Conservation (phyloP, 2,113 vertebrate genomes). For the Amphilophus citrinellus region DNA sequence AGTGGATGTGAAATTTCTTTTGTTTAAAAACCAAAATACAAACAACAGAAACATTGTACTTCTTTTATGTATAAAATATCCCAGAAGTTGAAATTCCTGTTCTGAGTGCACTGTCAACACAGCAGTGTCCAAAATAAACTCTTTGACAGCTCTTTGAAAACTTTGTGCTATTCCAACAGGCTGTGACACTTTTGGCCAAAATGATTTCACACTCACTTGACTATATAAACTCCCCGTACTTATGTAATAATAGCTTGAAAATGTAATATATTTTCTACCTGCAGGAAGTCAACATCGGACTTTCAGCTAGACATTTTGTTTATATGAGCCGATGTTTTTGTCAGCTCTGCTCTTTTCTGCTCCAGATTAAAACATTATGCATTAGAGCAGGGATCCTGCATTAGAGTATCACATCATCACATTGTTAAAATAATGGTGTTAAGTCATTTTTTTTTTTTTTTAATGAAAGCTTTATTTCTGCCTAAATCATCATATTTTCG, state of each 20-base stretch:
- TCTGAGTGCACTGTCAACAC: slow-evolving; percentile 45
- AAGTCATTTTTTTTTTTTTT: too few relatives aligned
- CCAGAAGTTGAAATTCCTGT: neutral
- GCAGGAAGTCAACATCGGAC: slow-evolving; percentile 80
- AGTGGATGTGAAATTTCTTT: neutral
- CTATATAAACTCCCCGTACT: neutral
- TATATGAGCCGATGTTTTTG: slow-evolving; percentile 68
- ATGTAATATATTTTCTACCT: slow-evolving; percentile 64
- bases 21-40: neutral
- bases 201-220: neutral
- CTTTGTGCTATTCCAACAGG: slow-evolving; percentile 8
- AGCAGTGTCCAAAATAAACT: slow-evolving; percentile 17
- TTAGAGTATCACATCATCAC: neutral
- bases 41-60: neutral
- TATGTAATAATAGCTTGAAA: neutral
- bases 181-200: neutral
- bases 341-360: too few relatives aligned
- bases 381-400: neutral
- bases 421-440: too few relatives aligned
- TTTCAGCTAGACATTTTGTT: slow-evolving; percentile 72
- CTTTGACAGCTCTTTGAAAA: neutral
- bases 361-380: too few relatives aligned
- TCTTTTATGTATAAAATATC: neutral
- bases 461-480: too few relatives aligned
- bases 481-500: too few relatives aligned